Conservation (phyloP, 1,140 invertebrate genomes). For the Triops longicaudatus region DNA sequence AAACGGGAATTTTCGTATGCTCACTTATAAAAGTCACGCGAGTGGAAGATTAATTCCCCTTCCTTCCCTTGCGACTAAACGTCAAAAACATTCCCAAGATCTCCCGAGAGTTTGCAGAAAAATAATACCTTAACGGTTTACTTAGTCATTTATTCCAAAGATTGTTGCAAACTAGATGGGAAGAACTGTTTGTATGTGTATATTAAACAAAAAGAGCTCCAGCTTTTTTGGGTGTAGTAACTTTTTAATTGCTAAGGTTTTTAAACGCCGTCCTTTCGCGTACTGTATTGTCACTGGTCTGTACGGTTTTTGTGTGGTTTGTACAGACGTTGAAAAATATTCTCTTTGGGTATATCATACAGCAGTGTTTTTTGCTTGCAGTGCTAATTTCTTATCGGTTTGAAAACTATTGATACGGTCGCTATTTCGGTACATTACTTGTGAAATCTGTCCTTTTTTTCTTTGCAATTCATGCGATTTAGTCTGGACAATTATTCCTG, state of each 20-base stretch:
- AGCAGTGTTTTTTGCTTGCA: neutral
- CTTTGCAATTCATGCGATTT: neutral
- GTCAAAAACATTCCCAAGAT: neutral
- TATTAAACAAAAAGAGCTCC: neutral
- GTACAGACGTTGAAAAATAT: neutral
- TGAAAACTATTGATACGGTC: neutral
- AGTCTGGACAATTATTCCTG: neutral
- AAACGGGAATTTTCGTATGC: neutral
- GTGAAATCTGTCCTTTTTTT: neutral
- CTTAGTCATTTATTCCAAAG: conserved; percentile 15
- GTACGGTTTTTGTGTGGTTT: neutral
- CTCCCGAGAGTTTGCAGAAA: neutral
- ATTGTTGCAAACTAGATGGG: neutral
- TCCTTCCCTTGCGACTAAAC: neutral
- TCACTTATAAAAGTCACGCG: neutral
- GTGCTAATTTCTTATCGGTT: neutral
- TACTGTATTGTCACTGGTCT: neutral
- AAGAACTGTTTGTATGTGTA: neutral
- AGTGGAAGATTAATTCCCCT: neutral
- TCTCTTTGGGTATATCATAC: neutral
- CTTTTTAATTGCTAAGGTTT: neutral
- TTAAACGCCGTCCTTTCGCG: neutral
- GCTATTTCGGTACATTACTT: neutral
- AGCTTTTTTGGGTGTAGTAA: neutral
- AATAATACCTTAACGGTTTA: neutral